phyloP scores from a whole-genome alignment of 2,888 invertebrate species.

The Phyto melanocephala region DNA sequence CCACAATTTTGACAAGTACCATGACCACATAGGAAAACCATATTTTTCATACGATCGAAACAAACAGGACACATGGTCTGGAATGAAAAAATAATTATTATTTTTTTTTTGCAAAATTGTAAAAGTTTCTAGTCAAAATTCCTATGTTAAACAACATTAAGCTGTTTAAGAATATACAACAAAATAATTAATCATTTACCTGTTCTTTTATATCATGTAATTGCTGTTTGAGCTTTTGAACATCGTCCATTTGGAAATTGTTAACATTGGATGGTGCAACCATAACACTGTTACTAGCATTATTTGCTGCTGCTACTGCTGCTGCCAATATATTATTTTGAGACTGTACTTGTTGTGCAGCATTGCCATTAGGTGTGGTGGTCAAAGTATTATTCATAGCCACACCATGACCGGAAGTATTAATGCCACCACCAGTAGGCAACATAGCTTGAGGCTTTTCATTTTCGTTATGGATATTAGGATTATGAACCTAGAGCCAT shows the following conservation, averaged over 20 bases:
- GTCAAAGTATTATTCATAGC: conserved; percentile 78
- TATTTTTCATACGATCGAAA: conserved; percentile 97
- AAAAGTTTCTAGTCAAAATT: not conserved
- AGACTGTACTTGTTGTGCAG: conserved; percentile 73
- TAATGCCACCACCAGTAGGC: conserved; percentile 70
- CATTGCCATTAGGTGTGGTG: conserved; percentile 71
- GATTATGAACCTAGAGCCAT: conserved; percentile 44
- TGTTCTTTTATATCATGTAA: conserved; percentile 98
- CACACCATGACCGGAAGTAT: conserved; percentile 76
- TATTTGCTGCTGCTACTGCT: conserved; percentile 65
- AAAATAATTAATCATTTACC: conserved; percentile 79
- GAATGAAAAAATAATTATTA: conserved; percentile 22
- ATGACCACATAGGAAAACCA: conserved; percentile 99
- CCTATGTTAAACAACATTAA: too few species aligned
- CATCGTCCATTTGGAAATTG: conserved; percentile 86
- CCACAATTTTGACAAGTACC: conserved; percentile 99
- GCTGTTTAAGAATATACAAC: too few species aligned
- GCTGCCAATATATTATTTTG: conserved; percentile 73
- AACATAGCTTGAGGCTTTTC: conserved; percentile 70
- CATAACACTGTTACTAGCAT: conserved; percentile 65
- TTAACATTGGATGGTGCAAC: conserved; percentile 81
- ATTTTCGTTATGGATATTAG: conserved; percentile 66
- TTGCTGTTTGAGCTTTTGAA: conserved; percentile 95
- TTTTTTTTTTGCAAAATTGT: not conserved
- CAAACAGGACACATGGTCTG: conserved; percentile 99